Base-by-base conservation (phyloP, 2,888 invertebrate genomes). In the Flexamia atlantica region DNA sequence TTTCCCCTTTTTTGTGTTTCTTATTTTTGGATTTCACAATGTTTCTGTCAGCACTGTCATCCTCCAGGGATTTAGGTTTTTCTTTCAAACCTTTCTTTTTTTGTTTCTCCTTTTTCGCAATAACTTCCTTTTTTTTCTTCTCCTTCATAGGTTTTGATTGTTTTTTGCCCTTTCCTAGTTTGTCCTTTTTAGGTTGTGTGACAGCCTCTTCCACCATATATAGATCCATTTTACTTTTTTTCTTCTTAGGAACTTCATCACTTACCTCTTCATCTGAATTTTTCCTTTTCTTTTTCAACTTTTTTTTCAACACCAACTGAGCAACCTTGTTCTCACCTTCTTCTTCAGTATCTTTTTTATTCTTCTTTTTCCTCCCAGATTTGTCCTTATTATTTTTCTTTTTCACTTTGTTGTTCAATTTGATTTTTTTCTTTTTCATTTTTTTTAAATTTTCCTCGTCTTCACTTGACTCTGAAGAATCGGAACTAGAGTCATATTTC, bases 341-440 rank as follows among this genome's bases (percentile, higher is more conserved):
- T 50, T 50, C 32, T 46, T 50, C 50, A 14, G 14, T 14, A 12
- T 23, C 25, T 70, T 53, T 76, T 25, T 83, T 83, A 14, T 20
- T 83, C 80, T 84, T 81, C 53, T 80, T 84, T 17, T 53, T 50
- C 72, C 57, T 83, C 40, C 10, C 23, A 12, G n/a, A 10, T 46
- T 83, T 83, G n/a, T 57, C 74, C n/a, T 74, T 83, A 10, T 17
- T 36, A 9, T 50, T 70, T 32, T 70, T 70, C 72, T 82, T 46
- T 70, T 70, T 36, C 76, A 28, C 25, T 81, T 84, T 74, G 10
- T 64, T 64, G 64, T 72, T 28, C 23, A 20, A 20, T 82, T 79
- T 82, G 17, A 53, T 53, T 68, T 82, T 84, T 68, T 68, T 84
- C 79, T 82, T 82, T 53, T 82, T 79, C 7, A 53, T 81, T 30